These are phyloP conservation scores for Ectemnius continuus DNA, from an alignment of 2,888 invertebrate genomes.

Conservation along the genomic window DNA sequence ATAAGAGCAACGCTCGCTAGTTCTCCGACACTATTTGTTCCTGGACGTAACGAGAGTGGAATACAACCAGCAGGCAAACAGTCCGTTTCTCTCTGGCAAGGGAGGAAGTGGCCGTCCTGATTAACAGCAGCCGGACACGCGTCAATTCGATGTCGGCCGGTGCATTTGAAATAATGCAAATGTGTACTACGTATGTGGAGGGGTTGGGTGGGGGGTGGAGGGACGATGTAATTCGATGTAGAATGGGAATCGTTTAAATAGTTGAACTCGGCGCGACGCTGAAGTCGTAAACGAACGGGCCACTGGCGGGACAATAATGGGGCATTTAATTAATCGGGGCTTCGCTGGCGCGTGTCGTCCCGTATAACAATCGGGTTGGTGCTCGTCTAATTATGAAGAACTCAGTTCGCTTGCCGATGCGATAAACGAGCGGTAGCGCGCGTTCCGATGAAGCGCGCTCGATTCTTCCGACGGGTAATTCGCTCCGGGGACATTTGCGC, in stretches of 20 bases:
- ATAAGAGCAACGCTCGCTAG: no score
- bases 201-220: neutral
- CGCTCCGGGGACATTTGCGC: no score
- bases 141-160: neutral
- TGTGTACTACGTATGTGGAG: neutral
- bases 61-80: no score
- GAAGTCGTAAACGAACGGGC: slow-evolving; percentile 27
- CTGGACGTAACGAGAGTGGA: no score
- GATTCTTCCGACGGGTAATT: no score
- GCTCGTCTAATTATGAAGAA: slow-evolving; percentile 33
- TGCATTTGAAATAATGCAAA: slow-evolving; percentile 33
- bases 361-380: slow-evolving; percentile 17
- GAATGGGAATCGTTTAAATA: slow-evolving; percentile 35
- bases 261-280: slow-evolving; percentile 4
- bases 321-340: slow-evolving; percentile 47
- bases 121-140: neutral
- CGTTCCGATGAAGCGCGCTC: no score
- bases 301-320: slow-evolving; percentile 30
- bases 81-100: no score
- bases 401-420: neutral
- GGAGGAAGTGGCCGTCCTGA: neutral
- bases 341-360: neutral
- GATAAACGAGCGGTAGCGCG: neutral
- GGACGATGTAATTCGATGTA: slow-evolving; percentile 30
- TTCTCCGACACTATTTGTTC: no score